Conservation (phyloP, 2,888 invertebrate species). For the Crematogaster levior region DNA sequence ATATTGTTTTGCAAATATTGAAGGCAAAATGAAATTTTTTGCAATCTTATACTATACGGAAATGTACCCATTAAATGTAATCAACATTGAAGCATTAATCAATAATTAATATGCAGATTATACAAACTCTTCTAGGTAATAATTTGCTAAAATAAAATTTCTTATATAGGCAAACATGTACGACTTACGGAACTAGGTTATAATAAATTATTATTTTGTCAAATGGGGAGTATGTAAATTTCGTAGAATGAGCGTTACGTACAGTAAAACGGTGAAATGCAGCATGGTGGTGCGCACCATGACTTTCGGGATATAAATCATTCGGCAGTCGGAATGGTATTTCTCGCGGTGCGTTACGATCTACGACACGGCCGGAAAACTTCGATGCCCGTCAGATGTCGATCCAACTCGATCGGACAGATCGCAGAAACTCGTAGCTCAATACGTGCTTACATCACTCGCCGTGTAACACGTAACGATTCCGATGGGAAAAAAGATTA, state of each 20-base stretch:
- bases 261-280: slow-evolving; percentile 25
- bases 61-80: background rate
- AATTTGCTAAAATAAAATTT: background rate
- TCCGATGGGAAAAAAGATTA: slow-evolving; percentile 7
- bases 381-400: slow-evolving; percentile 4
- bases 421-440: background rate
- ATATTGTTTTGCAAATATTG: background rate
- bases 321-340: slow-evolving; percentile 41
- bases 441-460: slow-evolving; percentile 36
- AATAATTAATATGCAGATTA: slow-evolving; percentile 3
- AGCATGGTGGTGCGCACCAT: background rate
- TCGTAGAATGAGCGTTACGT: slow-evolving; percentile 19
- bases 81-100: background rate
- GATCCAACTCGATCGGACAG: slow-evolving; percentile 22
- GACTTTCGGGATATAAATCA: slow-evolving; percentile 57
- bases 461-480: slow-evolving; percentile 22
- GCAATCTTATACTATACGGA: background rate
- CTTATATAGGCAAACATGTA: background rate
- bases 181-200: background rate
- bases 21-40: background rate
- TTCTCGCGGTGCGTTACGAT: slow-evolving; percentile 24
- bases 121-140: background rate
- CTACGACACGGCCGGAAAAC: slow-evolving; percentile 25
- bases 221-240: slow-evolving; percentile 30
- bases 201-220: slow-evolving; percentile 27